These are phyloP conservation scores for Drosophila meridiana DNA, from an alignment of 2,888 invertebrate species.

Conservation along the genomic window DNA sequence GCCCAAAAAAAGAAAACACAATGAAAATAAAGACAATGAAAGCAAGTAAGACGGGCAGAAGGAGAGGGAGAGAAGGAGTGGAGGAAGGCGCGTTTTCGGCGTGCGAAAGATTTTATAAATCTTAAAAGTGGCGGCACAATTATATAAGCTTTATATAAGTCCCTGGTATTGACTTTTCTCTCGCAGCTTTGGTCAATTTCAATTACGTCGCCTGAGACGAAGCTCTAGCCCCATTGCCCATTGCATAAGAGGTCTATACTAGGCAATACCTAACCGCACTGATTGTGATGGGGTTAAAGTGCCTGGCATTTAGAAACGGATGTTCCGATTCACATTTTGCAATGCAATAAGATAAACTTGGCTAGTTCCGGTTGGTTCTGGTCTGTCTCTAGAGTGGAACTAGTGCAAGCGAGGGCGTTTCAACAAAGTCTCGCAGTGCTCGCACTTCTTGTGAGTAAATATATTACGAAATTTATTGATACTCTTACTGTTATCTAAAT, in stretches of 20 bases:
- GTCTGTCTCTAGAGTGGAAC: conserved; percentile 7
- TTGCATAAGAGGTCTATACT: conserved; percentile 55
- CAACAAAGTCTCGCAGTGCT: neutral
- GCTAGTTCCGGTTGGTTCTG: conserved; percentile 64
- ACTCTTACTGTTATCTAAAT: neutral
- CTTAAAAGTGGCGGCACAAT: conserved; percentile 76
- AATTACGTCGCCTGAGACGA: conserved; percentile 54
- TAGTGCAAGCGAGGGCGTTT: conserved; percentile 28
- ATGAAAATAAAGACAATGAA: conserved; percentile 9
- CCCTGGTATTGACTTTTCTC: conserved; percentile 30
- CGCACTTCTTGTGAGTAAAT: neutral
- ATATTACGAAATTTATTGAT: neutral
- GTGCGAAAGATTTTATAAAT: conserved; percentile 67
- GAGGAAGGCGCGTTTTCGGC: neutral
- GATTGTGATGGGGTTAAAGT: conserved; percentile 27
- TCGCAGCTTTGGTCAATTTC: conserved; percentile 63
- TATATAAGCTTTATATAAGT: conserved; percentile 77
- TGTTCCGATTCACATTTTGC: conserved; percentile 82
- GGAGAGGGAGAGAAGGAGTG: neutral
- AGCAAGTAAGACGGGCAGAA: neutral
- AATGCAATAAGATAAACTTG: conserved; percentile 78
- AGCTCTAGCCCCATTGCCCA: conserved; percentile 60
- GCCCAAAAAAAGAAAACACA: conserved; percentile 36
- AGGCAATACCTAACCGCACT: neutral
- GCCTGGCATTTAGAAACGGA: conserved; percentile 79